phyloP scores from a whole-genome alignment of 2,888 invertebrate genomes.

The Tenthredo amoena region DNA sequence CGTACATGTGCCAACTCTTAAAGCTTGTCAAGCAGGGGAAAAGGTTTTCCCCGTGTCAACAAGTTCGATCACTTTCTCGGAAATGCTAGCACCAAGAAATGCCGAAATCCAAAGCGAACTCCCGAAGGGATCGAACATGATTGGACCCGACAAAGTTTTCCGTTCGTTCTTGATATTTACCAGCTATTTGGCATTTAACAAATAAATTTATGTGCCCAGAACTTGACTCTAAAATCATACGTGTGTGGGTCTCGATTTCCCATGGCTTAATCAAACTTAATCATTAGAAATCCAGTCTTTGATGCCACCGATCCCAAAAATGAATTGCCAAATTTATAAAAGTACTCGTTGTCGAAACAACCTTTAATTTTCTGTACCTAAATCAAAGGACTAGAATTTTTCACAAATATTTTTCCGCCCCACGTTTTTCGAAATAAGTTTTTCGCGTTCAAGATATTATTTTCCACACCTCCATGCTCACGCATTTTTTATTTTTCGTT shows the following conservation, averaged over 20 bases:
- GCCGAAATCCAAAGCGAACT: conserved; percentile 3
- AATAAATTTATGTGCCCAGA: background rate
- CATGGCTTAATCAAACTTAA: background rate
- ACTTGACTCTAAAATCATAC: background rate
- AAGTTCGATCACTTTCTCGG: conserved; percentile 37
- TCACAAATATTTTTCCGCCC: background rate
- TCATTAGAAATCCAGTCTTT: background rate
- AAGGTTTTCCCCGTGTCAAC: conserved; percentile 12
- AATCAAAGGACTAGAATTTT: too few species aligned
- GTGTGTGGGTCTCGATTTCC: background rate
- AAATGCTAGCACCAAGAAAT: background rate
- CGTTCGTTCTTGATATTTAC: background rate
- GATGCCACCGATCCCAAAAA: background rate
- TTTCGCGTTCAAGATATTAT: background rate
- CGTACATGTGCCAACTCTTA: background rate
- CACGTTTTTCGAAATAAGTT: background rate
- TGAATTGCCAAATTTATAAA: background rate
- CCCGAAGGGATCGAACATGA: background rate
- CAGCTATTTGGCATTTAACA: background rate
- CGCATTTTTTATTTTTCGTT: background rate
- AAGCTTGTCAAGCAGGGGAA: background rate
- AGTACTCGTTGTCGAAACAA: background rate
- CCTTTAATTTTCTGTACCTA: background rate
- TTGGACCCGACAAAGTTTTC: background rate
- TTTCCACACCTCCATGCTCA: background rate